Evolutionary conservation across 2,888 invertebrate species (phyloP).

Genomic region (Apoda limacodes): DNA sequence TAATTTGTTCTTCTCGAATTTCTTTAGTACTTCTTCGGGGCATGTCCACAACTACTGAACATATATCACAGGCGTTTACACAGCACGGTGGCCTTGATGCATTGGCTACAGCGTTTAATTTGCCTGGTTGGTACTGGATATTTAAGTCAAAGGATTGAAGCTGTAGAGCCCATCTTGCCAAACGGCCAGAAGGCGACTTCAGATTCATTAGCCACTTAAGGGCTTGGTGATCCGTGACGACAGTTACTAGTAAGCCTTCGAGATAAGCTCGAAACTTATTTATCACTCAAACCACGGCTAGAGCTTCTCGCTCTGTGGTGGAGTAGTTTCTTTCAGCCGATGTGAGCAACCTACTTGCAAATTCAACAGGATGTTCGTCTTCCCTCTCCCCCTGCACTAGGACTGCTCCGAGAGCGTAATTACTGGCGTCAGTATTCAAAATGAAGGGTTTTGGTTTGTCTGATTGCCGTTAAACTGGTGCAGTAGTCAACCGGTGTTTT

Average conservation of each 20-base stretch:
- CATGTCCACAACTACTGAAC: slow-evolving; percentile 1
- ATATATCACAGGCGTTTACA: slow-evolving; percentile 1
- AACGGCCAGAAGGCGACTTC: slow-evolving; percentile 14
- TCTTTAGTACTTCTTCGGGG: slow-evolving; percentile 1
- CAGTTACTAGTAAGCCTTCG: slow-evolving; percentile 14
- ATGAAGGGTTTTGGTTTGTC: slow-evolving; percentile 1
- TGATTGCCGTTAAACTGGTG: slow-evolving; percentile 9
- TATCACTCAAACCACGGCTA: slow-evolving; percentile 18
- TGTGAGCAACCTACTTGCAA: slow-evolving; percentile 15
- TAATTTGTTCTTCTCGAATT: slow-evolving; percentile 10
- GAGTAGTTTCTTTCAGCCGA: slow-evolving; percentile 15
- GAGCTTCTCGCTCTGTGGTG: slow-evolving; percentile 14
- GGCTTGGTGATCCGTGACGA: slow-evolving; percentile 16
- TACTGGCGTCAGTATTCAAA: slow-evolving; percentile 12
- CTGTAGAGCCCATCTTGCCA: slow-evolving; percentile 15
- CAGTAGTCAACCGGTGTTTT: slow-evolving; percentile 3
- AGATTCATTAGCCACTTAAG: slow-evolving; percentile 13
- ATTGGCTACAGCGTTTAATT: slow-evolving; percentile 17
- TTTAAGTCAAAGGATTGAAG: slow-evolving; percentile 15
- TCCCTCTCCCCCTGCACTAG: slow-evolving; percentile 17
- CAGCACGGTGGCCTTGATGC: slow-evolving; percentile 14
- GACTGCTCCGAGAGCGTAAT: slow-evolving; percentile 10
- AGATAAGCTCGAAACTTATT: slow-evolving; percentile 19
- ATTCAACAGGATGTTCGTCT: slow-evolving; percentile 17
- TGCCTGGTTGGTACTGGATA: slow-evolving; percentile 15